Evolutionary conservation across 2,888 invertebrate species (phyloP), one percentile per base, ranked within the genome.

Genomic region (Orchesella flavescens): DNA sequence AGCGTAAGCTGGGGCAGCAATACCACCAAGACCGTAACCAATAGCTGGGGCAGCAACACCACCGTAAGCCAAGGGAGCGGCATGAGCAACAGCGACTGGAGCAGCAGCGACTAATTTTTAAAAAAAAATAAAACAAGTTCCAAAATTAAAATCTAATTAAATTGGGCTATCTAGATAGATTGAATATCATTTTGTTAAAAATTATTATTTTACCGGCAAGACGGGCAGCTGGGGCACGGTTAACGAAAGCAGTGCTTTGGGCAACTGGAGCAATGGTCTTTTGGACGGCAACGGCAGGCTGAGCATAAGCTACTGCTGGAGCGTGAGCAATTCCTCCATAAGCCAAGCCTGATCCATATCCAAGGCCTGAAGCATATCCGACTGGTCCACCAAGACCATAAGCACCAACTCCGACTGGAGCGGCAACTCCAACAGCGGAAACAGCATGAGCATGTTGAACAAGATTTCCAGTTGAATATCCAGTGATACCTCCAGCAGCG

Each of bases 141-240:
- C 34, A 7, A 34, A 2, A 4, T 34, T 34, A 34, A 34, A 34
- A 4, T 34, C 34, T 2, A 34, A 34, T 34, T 34, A 4, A 34
- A 34, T n/a, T n/a, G n/a, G n/a, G n/a, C n/a, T n/a, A 34, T 4
- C 34, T 34, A 2, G 3, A 34, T 34, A 34, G 34, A n/a, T 34
- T 34, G 3, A 34, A 34, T 2, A 34, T n/a, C n/a, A n/a, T n/a
- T n/a, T n/a, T n/a, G n/a, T n/a, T n/a, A 7, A 34, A 34, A 34
- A 7, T 7, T 34, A 7, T 2, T 4, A 34, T 4, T 7, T 34
- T 34, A 34, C 34, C 79, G 75, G 65, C 74, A 55, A 79, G 24
- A 69, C 21, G 75, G 71, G 80, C 84, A 75, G 80, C 79, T 66
- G 79, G 75, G 68, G 80, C 84, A 76, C 80, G 84, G 80, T 79